Percentiles rank a stretch among this genome's conserved stretches.
Evolutionary conservation across 2,797 vertebrate species (phyloP).

Genomic region (Limnodromus scolopaceus): DNA sequence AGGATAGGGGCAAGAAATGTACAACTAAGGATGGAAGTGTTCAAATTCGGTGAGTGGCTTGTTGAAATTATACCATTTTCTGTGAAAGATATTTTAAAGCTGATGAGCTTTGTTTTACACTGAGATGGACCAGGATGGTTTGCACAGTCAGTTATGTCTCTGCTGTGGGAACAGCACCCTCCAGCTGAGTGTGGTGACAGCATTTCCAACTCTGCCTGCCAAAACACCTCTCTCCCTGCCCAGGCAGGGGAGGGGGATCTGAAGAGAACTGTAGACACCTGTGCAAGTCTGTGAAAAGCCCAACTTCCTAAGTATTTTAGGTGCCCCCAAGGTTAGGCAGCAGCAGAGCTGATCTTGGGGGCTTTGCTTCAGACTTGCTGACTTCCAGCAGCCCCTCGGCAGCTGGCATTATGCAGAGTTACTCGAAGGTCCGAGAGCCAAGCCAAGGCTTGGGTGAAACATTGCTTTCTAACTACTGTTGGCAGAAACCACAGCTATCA

Average conservation of each 20-base stretch:
- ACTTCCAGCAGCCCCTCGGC: neutral
- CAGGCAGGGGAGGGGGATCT: neutral
- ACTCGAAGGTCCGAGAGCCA: neutral
- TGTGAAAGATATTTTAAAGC: neutral
- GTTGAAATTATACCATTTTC: neutral
- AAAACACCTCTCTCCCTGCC: neutral
- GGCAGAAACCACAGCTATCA: neutral
- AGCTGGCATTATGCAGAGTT: accelerated
- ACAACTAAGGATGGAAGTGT: neutral
- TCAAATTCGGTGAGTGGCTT: neutral
- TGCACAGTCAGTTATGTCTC: neutral
- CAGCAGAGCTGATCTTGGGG: neutral
- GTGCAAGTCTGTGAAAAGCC: neutral
- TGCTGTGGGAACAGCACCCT: neutral
- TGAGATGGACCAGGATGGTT: neutral
- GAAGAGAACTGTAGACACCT: neutral
- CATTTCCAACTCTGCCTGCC: neutral
- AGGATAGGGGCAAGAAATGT: neutral
- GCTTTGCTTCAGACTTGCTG: neutral
- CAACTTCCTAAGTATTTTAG: neutral
- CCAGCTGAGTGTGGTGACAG: neutral
- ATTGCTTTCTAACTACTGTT: neutral
- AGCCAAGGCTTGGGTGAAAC: neutral
- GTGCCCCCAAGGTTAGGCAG: neutral
- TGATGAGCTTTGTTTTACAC: neutral